A percentile compares a stretch with the other conserved stretches of the same genome.
Evolutionary conservation across 2,797 vertebrate species (phyloP).

Genomic region (Spea hammondii): DNA sequence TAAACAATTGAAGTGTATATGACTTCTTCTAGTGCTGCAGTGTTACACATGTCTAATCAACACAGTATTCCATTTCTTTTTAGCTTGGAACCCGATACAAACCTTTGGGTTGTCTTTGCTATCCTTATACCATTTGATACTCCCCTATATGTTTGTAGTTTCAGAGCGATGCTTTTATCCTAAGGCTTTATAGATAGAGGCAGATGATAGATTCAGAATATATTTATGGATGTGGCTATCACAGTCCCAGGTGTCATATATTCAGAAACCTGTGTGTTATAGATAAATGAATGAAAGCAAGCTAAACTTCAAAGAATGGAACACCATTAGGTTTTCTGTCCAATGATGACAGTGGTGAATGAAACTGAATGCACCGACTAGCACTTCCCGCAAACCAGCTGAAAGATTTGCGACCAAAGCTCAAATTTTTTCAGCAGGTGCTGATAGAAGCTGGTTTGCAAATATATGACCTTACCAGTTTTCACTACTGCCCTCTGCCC

Average conservation of each 20-base stretch:
- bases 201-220: conserved; percentile 16
- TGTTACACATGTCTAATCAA: no score
- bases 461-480: no score
- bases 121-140: neutral
- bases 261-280: conserved; percentile 1
- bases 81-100: neutral
- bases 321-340: neutral
- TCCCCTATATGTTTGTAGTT: neutral
- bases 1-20: no score
- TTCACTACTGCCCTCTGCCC: no score
- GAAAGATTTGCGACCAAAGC: neutral
- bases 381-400: conserved; percentile 12
- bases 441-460: no score
- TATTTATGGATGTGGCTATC: neutral
- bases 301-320: conserved; percentile 18
- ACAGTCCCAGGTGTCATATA: neutral
- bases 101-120: neutral
- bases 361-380: neutral
- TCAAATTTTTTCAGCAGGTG: no score
- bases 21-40: no score
- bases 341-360: conserved; percentile 20
- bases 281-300: conserved; percentile 7
- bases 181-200: neutral
- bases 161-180: conserved; percentile 1
- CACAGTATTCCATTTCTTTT: neutral